Evolutionary conservation across 2,113 vertebrate species (phyloP).

Genomic region (Emydocephalus ijimae): DNA sequence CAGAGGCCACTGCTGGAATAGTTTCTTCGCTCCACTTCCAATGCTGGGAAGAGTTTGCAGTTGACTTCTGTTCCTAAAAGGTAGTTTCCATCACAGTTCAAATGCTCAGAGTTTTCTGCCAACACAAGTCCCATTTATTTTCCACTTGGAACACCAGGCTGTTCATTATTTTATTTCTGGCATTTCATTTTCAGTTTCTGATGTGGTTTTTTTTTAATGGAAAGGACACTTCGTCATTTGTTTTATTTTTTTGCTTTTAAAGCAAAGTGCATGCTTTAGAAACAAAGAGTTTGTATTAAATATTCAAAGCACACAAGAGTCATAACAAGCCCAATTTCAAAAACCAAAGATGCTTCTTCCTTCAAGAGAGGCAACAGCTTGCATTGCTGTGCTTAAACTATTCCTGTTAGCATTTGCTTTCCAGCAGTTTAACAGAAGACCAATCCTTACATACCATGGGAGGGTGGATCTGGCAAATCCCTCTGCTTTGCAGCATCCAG

Average conservation of each 20-base stretch:
- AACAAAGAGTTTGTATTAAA: conserved; percentile 4
- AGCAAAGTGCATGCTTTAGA: not conserved
- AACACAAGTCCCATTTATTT: not conserved
- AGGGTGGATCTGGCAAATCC: conserved; percentile 6
- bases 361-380: not conserved
- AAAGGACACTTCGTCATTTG: not conserved
- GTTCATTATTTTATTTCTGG: conserved; percentile 51
- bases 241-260: not conserved
- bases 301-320: not conserved
- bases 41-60: conserved; percentile 53
- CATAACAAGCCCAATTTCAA: not conserved
- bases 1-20: conserved; percentile 42
- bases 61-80: conserved; percentile 32
- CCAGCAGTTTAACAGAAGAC: conserved; percentile 13
- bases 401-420: conserved; percentile 3
- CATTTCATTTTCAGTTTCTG: conserved; percentile 30
- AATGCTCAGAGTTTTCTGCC: not conserved
- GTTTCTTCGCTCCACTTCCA: conserved; percentile 23
- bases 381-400: conserved; percentile 2
- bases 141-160: not conserved
- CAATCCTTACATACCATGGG: conserved; percentile 19
- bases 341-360: not conserved
- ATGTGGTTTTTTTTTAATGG: conserved; percentile 6
- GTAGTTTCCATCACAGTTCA: conserved; percentile 48
- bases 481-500: conserved; percentile 23